A percentile compares a stretch with the other conserved stretches of the same genome.
Evolutionary conservation across 2,113 vertebrate species (phyloP).

Genomic region (Gadus macrocephalus): DNA sequence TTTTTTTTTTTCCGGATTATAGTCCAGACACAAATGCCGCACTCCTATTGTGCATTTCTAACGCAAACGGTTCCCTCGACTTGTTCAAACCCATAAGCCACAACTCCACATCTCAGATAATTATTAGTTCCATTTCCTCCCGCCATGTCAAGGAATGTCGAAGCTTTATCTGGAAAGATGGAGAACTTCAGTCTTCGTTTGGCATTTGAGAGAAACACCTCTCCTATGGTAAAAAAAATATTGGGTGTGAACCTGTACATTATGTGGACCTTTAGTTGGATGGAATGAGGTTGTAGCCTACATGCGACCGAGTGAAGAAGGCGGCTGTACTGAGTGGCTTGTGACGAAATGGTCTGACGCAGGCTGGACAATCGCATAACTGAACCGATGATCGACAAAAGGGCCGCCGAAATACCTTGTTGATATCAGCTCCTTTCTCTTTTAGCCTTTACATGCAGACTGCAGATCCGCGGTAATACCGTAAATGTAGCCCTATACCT

Average conservation of each 20-base stretch:
- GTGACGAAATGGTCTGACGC: conserved; percentile 19
- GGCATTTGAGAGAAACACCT: conserved; percentile 7
- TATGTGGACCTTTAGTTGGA: conserved; percentile 12
- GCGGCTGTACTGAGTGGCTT: conserved; percentile 18
- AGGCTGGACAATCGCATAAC: conserved; percentile 26
- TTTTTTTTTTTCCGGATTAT: not conserved
- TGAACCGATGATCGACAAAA: conserved; percentile 21
- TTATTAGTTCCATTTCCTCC: conserved; percentile 46
- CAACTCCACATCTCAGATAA: conserved; percentile 37
- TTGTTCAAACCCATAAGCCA: conserved; percentile 51
- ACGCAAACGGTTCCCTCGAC: conserved; percentile 33
- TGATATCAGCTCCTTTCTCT: conserved; percentile 5
- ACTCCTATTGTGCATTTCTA: conserved; percentile 1
- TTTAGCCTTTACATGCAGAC: not conserved
- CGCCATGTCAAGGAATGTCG: conserved; percentile 45
- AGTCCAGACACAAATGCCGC: too few relatives aligned
- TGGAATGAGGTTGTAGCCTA: conserved; percentile 9
- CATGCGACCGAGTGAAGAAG: not conserved
- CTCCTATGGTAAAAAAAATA: too few relatives aligned
- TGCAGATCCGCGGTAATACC: not conserved
- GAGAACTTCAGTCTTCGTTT: conserved; percentile 21
- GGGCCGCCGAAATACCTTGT: conserved; percentile 22
- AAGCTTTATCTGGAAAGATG: conserved; percentile 23
- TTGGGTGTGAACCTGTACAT: not conserved
- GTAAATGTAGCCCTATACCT: not conserved